These are phyloP conservation scores for Macropis europaea DNA, from an alignment of 2,888 invertebrate genomes.

Conservation along the genomic window DNA sequence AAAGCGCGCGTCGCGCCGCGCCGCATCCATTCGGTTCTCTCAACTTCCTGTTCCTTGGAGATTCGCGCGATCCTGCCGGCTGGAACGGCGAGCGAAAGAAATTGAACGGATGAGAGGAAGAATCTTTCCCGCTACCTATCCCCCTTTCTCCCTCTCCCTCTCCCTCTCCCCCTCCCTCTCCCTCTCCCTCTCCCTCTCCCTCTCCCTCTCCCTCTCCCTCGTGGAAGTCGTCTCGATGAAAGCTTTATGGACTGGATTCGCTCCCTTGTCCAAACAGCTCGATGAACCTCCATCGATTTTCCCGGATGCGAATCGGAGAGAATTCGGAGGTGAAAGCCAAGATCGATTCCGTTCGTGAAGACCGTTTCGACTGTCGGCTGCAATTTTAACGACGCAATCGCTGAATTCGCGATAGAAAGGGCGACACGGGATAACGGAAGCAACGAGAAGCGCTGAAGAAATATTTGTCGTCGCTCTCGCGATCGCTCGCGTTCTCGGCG, in stretches of 20 bases:
- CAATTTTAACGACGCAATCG: background rate
- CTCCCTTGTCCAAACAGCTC: background rate
- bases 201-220: too few species aligned
- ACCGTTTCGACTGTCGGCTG: too few species aligned
- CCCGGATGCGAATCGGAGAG: background rate
- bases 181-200: too few species aligned
- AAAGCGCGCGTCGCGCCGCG: background rate
- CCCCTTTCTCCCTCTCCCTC: too few species aligned
- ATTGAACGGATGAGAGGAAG: too few species aligned
- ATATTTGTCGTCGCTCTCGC: background rate
- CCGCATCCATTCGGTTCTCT: background rate
- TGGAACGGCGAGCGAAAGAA: background rate
- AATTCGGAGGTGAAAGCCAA: background rate
- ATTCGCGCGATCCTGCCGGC: background rate
- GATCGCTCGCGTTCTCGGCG: background rate
- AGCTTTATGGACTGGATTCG: background rate
- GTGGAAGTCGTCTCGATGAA: background rate
- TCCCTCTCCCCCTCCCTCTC: too few species aligned
- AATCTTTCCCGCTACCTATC: too few species aligned
- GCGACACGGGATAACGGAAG: background rate
- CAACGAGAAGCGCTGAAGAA: background rate
- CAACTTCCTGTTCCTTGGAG: background rate
- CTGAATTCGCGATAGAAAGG: background rate
- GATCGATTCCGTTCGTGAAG: background rate
- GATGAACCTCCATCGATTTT: background rate